Evolutionary conservation across 2,797 vertebrate species (phyloP).

Genomic region (Morus bassanus): DNA sequence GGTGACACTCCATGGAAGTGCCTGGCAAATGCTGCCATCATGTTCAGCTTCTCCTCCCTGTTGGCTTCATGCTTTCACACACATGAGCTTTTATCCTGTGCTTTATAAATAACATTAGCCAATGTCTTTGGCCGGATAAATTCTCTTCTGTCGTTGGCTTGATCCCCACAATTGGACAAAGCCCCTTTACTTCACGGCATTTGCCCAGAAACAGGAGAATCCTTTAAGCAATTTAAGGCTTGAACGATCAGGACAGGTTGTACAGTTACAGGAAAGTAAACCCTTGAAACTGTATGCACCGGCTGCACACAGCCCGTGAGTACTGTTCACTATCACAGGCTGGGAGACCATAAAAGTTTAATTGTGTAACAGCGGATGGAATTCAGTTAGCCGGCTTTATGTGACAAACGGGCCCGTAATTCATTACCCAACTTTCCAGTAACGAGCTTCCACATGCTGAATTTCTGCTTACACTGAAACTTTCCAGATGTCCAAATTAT

Average conservation of each 20-base stretch:
- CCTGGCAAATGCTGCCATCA: background rate
- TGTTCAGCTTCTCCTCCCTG: background rate
- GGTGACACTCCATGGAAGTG: accelerated
- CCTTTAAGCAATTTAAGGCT: slow-evolving; percentile 58
- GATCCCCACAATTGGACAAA: slow-evolving; percentile 41
- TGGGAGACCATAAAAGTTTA: background rate
- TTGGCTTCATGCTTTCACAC: background rate
- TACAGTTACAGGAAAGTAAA: background rate
- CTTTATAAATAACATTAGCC: background rate
- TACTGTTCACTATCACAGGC: background rate
- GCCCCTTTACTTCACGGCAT: slow-evolving; percentile 20
- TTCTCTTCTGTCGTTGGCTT: background rate
- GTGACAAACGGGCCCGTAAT: slow-evolving; percentile 17
- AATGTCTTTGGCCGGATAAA: background rate
- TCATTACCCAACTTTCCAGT: slow-evolving; percentile 53
- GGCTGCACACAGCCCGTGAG: background rate
- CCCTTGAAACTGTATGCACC: background rate
- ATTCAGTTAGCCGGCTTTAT: background rate
- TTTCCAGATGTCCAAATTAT: slow-evolving; percentile 73
- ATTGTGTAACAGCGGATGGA: background rate
- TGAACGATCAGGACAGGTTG: slow-evolving; percentile 53
- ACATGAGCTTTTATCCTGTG: background rate
- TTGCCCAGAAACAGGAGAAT: slow-evolving; percentile 53
- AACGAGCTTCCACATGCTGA: slow-evolving; percentile 46
- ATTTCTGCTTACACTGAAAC: slow-evolving; percentile 66